Base-by-base conservation (phyloP, 2,113 vertebrate genomes). In the Psilopogon haemacephalus region DNA sequence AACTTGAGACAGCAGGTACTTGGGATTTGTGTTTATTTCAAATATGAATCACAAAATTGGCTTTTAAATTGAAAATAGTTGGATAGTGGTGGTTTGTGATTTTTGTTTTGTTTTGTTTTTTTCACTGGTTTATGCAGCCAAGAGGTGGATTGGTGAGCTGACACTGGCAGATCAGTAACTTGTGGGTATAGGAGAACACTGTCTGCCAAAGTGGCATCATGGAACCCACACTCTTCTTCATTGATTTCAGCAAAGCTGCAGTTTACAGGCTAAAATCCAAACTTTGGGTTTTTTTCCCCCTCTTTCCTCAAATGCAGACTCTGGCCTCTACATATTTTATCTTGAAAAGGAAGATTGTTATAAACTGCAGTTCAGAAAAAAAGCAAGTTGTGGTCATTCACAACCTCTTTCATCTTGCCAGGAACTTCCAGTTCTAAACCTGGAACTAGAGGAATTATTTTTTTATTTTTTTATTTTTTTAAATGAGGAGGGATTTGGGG, bases 1-100 rank as follows among this genome's bases (percentile, higher is more conserved):
- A 59, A 37, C 69, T 77, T 77, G 65, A 80, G 56, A 44, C 48
- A 84, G 86, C 70, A 76, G 76, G 55, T 75, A 90, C 84, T 74
- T 83, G 68, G 54, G 52, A 60, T 86, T 80, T 90, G 71, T 74
- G 17, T 78, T 88, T 89, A n/a, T 37, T 4, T 9, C 60, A 38
- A 65, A 63, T 0, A 1, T 81, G 87, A 86, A 67, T 77, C 63
- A 92, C 58, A 86, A 82, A 96, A 97, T 80, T 60, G 52, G 32
- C 20, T 88, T 88, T 92, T 93, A 94, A 91, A 94, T 93, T 93
- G 50, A 81, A 85, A 82, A n/a, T n/a, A 56, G 35, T 72, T 44
- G 42, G 17, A 44, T 44, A 21, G 21, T 23, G 19, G 46, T 24
- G 42, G 42, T 42, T 42, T 42, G 40, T 42, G 40, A 15, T 42